phyloP scores from a whole-genome alignment of 2,113 vertebrate species.

The Zootoca vivipara region DNA sequence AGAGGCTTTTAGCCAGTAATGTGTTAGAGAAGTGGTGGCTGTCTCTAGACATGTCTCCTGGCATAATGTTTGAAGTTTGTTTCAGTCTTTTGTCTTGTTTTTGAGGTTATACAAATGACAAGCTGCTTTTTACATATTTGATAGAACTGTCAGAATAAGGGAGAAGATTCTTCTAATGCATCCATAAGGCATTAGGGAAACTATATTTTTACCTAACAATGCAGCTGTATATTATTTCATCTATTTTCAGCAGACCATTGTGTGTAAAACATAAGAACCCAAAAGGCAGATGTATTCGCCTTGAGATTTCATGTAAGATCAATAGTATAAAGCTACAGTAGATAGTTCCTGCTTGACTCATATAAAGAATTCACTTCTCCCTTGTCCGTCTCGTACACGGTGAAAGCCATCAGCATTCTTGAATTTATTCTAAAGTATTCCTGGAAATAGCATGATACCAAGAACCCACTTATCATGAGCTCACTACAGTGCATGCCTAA shows the following conservation, averaged over 20 bases:
- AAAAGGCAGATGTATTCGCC: not conserved
- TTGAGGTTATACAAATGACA: not conserved
- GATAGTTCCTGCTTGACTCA: not conserved
- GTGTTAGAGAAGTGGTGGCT: not conserved
- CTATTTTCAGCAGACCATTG: slow-evolving; percentile 3
- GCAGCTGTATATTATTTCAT: not conserved
- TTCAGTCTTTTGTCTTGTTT: not conserved
- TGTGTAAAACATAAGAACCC: not conserved
- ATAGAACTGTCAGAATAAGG: not conserved
- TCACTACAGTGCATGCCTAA: not conserved
- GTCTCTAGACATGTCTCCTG: not conserved
- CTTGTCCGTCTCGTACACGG: not conserved
- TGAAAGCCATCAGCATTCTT: not conserved
- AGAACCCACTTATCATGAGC: not conserved
- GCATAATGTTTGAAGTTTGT: not conserved
- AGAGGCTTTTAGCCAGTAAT: not conserved
- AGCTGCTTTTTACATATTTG: not conserved
- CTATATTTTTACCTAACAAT: not conserved
- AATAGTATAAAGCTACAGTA: slow-evolving; percentile 20
- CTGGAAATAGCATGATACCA: not conserved
- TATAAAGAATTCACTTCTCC: slow-evolving; percentile 11
- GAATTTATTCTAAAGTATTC: slow-evolving; percentile 33
- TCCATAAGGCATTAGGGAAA: not conserved
- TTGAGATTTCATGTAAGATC: slow-evolving; percentile 40
- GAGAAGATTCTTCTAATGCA: not conserved